Conservation (phyloP, 30 jellyfish, hydroid and myxozoan genomes). For the Mastigias papua region DNA sequence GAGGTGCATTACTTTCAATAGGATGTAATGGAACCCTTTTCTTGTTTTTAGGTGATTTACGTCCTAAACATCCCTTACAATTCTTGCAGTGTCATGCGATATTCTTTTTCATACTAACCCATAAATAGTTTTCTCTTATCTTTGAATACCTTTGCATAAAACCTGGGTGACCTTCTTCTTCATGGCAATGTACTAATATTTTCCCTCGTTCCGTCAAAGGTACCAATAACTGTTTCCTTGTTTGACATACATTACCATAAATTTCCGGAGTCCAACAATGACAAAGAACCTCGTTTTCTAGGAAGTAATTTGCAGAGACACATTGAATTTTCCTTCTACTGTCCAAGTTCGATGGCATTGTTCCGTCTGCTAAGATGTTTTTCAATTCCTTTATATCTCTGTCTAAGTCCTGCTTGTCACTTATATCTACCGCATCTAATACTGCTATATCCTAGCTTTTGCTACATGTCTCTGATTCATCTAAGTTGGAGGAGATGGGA, state of each 20-base stretch:
- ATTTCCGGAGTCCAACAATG: conserved; percentile 31
- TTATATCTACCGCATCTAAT: conserved; percentile 1
- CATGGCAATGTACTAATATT: conserved; percentile 17
- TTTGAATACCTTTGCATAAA: background rate
- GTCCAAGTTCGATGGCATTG: background rate
- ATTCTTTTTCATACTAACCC: background rate
- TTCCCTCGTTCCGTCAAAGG: conserved; percentile 20
- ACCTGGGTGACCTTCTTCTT: conserved; percentile 15
- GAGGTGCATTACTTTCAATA: conserved; percentile 13
- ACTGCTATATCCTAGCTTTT: conserved; percentile 5
- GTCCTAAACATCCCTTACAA: conserved; percentile 13
- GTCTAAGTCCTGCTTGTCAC: background rate
- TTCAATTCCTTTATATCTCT: background rate
- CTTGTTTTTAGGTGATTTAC: conserved; percentile 19
- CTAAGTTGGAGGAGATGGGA: background rate
- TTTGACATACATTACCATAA: background rate
- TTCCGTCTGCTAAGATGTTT: background rate
- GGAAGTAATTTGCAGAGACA: background rate
- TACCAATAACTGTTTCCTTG: conserved; percentile 44
- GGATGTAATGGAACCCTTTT: conserved; percentile 14
- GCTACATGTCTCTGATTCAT: background rate
- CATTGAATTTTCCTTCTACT: background rate
- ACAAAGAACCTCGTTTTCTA: conserved; percentile 28
- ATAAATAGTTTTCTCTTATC: background rate
- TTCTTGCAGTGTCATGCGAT: conserved; percentile 1